phyloP scores from a whole-genome alignment of 2,797 vertebrate species.

The Xiphophorus birchmanni region DNA sequence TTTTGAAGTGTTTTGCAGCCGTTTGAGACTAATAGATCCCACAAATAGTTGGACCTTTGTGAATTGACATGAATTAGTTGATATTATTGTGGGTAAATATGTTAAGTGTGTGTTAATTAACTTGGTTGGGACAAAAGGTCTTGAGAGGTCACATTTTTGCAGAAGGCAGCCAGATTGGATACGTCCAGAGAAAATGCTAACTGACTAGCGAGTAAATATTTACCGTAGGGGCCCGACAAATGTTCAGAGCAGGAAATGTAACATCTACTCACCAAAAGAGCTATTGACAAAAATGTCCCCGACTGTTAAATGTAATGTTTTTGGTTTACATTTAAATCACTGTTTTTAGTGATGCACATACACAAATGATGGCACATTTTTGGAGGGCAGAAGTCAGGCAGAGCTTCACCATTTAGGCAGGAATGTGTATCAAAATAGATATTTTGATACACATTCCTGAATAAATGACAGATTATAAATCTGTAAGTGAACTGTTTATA shows the following conservation, averaged over 20 bases:
- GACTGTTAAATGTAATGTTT: slow-evolving; percentile 14
- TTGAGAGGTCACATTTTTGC: slow-evolving; percentile 39
- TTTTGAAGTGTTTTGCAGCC: slow-evolving; percentile 27
- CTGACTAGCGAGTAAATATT: slow-evolving; percentile 69
- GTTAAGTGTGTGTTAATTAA: slow-evolving; percentile 10
- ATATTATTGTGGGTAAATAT: slow-evolving; percentile 19
- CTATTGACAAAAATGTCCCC: slow-evolving; percentile 22
- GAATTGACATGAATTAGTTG: neutral
- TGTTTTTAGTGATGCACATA: slow-evolving; percentile 6
- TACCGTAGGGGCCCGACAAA: slow-evolving; percentile 44
- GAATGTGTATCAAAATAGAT: slow-evolving; percentile 5
- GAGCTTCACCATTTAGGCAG: neutral
- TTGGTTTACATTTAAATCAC: slow-evolving; percentile 6
- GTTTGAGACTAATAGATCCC: slow-evolving; percentile 2
- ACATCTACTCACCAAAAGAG: slow-evolving; percentile 8
- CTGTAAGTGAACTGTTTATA: slow-evolving; percentile 8
- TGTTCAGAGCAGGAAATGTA: slow-evolving; percentile 43
- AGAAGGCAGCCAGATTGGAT: slow-evolving; percentile 23
- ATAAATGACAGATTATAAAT: neutral
- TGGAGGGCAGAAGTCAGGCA: neutral
- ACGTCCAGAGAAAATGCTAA: slow-evolving; percentile 41
- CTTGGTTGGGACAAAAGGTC: slow-evolving; percentile 57
- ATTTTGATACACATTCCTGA: too few species aligned
- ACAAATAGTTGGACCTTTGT: neutral
- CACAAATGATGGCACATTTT: neutral